phyloP scores from a whole-genome alignment of 53 echinoderm and acorn worm genomes.

The Luidia sarsii region DNA sequence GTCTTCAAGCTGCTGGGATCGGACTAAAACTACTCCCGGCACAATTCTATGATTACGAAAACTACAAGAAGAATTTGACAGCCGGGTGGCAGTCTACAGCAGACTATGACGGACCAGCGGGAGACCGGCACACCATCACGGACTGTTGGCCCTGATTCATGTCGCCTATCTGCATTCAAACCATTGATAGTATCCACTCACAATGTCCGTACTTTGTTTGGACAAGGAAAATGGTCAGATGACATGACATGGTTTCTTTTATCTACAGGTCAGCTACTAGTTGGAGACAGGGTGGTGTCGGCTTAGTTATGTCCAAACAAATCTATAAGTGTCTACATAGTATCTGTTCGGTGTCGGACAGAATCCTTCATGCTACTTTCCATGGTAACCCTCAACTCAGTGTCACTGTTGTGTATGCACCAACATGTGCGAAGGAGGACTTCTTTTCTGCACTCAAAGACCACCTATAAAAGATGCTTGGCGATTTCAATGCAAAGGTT shows the following conservation, averaged over 20 bases:
- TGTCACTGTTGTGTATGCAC: slow-evolving; percentile 23
- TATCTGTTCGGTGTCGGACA: background rate
- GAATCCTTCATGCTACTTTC: slow-evolving; percentile 3
- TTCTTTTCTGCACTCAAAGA: too few relatives aligned
- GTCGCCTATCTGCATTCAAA: background rate
- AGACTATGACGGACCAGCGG: slow-evolving; percentile 12
- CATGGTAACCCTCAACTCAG: slow-evolving; percentile 37
- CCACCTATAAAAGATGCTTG: too few relatives aligned
- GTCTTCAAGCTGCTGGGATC: too few relatives aligned
- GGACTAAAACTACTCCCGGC: too few relatives aligned
- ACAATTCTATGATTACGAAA: too few relatives aligned
- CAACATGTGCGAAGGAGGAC: too few relatives aligned
- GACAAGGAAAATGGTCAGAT: background rate
- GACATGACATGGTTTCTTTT: background rate
- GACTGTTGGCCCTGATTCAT: background rate
- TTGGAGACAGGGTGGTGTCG: slow-evolving; percentile 20
- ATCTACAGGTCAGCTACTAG: slow-evolving; percentile 9
- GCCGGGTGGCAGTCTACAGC: background rate
- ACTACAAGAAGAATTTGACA: background rate
- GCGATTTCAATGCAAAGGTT: slow-evolving; percentile 43
- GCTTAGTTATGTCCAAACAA: slow-evolving; percentile 24
- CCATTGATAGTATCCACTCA: background rate
- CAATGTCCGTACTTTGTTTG: slow-evolving; percentile 4
- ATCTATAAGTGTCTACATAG: slow-evolving; percentile 38
- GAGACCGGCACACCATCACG: background rate